A percentile compares a stretch with the other conserved stretches of the same genome.
Conservation (phyloP, 2,113 vertebrate species). For the Campylorhamphus procurvoides region DNA sequence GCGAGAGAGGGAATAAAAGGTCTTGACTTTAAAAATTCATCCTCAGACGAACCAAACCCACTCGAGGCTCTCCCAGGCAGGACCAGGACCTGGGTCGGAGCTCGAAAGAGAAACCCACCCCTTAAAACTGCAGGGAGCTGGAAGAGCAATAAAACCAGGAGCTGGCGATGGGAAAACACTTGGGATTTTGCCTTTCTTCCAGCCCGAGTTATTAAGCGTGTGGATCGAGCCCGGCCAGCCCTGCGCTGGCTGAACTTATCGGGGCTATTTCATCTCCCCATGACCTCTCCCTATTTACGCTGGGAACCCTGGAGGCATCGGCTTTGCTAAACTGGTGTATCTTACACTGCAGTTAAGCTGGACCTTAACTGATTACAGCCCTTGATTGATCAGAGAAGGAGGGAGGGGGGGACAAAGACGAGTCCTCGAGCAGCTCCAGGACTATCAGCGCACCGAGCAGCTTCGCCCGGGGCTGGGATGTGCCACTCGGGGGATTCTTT, state of each 20-base stretch:
- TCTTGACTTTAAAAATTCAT: background rate
- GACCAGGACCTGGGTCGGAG: background rate
- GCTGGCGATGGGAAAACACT: background rate
- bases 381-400: constrained; percentile 46
- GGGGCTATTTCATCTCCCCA: constrained; percentile 12
- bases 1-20: background rate
- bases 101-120: background rate
- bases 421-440: constrained; percentile 3
- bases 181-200: background rate
- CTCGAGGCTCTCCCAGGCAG: accelerated
- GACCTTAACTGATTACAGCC: constrained; percentile 84
- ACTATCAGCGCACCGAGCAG: constrained; percentile 53
- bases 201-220: background rate
- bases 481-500: constrained; percentile 24
- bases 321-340: constrained; percentile 72
- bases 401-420: background rate
- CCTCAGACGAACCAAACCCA: background rate
- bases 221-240: background rate
- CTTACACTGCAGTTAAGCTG: constrained; percentile 86
- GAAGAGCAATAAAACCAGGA: background rate
- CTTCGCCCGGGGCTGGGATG: constrained; percentile 53
- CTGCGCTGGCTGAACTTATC: constrained; percentile 2
- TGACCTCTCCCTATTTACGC: constrained; percentile 4
- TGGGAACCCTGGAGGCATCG: constrained; percentile 29
- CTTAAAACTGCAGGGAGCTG: background rate